These are phyloP conservation scores for Anolis apletophallus DNA, from an alignment of 2,797 vertebrate species.

Conservation along the genomic window DNA sequence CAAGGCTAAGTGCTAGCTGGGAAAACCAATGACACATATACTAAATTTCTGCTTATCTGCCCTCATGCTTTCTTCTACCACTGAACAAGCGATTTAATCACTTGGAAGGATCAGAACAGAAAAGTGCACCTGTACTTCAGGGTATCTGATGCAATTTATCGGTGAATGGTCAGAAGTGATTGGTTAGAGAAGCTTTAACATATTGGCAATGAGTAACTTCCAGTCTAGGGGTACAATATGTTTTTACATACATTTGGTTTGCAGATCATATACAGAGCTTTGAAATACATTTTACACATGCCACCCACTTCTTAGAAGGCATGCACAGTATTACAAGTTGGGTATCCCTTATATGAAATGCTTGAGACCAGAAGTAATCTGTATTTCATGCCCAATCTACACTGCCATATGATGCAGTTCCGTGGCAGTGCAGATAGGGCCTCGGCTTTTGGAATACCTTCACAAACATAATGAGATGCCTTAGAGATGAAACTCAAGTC, in stretches of 20 bases:
- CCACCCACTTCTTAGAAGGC: neutral
- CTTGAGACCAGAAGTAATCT: too few species aligned
- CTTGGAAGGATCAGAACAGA: conserved; percentile 34
- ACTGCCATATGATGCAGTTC: too few species aligned
- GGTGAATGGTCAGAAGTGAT: conserved; percentile 17
- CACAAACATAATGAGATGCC: too few species aligned
- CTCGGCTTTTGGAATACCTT: too few species aligned
- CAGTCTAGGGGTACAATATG: neutral
- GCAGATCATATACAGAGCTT: neutral
- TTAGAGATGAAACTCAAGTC: too few species aligned
- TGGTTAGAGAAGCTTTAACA: neutral
- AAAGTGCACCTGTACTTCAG: conserved; percentile 30
- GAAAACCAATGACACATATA: conserved; percentile 59
- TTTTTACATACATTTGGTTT: fast-evolving
- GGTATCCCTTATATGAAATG: too few species aligned
- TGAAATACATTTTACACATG: too few species aligned
- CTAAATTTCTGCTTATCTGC: conserved; percentile 51
- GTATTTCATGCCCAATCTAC: too few species aligned
- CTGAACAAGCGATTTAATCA: conserved; percentile 49
- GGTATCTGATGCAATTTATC: conserved; percentile 44
- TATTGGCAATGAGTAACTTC: conserved; percentile 13
- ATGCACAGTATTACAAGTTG: neutral
- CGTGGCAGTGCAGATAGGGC: too few species aligned
- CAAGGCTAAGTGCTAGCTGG: conserved; percentile 45
- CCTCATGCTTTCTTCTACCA: conserved; percentile 32